Evolutionary conservation across 2,113 vertebrate genomes (phyloP).

Genomic region (Lamprotornis superbus): DNA sequence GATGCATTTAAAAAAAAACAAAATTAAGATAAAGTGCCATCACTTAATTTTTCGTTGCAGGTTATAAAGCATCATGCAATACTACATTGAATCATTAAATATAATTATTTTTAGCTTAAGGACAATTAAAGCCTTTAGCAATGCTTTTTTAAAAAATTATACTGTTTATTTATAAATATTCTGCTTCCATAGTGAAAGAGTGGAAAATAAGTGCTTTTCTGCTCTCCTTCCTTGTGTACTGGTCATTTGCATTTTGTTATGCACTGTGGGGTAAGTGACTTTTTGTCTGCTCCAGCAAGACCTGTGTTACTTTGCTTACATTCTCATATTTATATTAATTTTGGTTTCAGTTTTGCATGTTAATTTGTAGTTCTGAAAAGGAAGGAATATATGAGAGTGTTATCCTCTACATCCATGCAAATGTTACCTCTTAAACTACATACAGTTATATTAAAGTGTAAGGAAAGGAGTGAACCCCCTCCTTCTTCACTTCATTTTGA

Average conservation of each 20-base stretch:
- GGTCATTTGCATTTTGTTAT: not conserved
- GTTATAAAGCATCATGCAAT: not conserved
- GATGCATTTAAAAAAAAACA: not conserved
- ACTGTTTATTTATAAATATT: not conserved
- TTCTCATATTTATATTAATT: not conserved
- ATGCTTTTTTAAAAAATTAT: not conserved
- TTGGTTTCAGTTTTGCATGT: constrained; percentile 17
- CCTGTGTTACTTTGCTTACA: not conserved
- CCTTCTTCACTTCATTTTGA: not conserved
- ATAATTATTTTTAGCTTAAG: not conserved
- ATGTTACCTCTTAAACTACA: not conserved
- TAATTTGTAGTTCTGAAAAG: not conserved
- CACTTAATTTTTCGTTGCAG: not conserved
- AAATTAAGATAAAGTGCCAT: not conserved
- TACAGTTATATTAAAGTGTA: not conserved
- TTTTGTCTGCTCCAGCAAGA: not conserved
- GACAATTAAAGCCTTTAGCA: not conserved
- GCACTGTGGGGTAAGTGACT: not conserved
- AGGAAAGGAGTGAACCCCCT: not conserved
- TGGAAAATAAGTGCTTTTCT: constrained; percentile 5
- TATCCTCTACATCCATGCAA: not conserved
- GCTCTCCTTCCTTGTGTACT: not conserved
- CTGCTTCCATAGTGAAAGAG: not conserved
- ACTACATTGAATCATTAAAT: not conserved
- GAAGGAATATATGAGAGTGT: not conserved